These are phyloP conservation scores for Carterocephalus palaemon DNA, from an alignment of 2,888 invertebrate genomes.

Conservation along the genomic window DNA sequence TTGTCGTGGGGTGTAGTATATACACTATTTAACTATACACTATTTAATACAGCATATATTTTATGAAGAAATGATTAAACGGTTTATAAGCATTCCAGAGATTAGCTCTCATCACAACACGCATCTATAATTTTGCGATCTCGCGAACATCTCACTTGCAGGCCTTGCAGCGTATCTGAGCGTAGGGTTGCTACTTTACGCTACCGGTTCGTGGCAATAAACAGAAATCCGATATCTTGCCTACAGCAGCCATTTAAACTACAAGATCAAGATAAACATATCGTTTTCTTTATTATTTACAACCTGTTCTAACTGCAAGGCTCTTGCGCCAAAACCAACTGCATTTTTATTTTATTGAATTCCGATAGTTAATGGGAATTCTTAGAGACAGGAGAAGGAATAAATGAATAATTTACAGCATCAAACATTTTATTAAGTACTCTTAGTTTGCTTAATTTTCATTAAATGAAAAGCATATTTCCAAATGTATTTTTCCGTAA, in stretches of 20 bases:
- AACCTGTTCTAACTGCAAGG: slow-evolving; percentile 39
- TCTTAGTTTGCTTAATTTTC: too few species aligned
- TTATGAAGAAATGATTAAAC: not conserved
- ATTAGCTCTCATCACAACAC: slow-evolving; percentile 1
- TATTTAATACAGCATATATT: too few species aligned
- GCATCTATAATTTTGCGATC: slow-evolving; percentile 46
- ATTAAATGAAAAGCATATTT: slow-evolving; percentile 27
- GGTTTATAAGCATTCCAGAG: not conserved
- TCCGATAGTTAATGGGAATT: too few species aligned
- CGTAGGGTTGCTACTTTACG: too few species aligned
- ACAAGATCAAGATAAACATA: slow-evolving; percentile 64
- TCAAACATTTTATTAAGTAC: too few species aligned
- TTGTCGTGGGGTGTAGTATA: too few species aligned
- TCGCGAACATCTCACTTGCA: slow-evolving; percentile 63
- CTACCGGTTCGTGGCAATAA: slow-evolving; percentile 63
- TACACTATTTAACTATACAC: too few species aligned
- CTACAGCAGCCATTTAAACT: slow-evolving; percentile 59
- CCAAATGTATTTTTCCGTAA: slow-evolving; percentile 2
- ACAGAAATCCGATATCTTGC: slow-evolving; percentile 72
- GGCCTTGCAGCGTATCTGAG: too few species aligned
- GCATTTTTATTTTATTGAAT: slow-evolving; percentile 54
- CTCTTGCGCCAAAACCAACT: slow-evolving; percentile 57
- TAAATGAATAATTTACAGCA: too few species aligned
- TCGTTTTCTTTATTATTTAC: slow-evolving; percentile 69
- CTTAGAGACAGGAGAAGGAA: too few species aligned